Percentiles rank a stretch among this genome's conserved stretches.
Conservation (phyloP, 2,797 vertebrate genomes). For the Ispidina picta region DNA sequence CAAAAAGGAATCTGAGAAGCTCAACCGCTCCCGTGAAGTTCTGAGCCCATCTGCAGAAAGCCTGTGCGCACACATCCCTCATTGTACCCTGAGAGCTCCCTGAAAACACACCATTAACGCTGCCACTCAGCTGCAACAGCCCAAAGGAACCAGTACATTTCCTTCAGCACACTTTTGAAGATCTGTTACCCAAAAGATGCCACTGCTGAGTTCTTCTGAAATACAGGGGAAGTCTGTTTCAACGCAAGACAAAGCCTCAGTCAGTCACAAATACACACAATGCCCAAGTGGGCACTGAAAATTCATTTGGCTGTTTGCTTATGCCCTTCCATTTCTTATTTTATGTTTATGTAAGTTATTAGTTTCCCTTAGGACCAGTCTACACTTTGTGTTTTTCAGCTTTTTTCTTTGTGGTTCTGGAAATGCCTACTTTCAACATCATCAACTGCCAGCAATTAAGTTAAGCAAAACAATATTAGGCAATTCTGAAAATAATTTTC, state of each 20-base stretch:
- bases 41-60: not conserved
- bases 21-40: not conserved
- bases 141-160: not conserved
- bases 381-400: not conserved
- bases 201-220: not conserved
- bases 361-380: not conserved
- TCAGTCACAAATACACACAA: slow-evolving; percentile 4
- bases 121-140: not conserved
- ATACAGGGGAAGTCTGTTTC: not conserved
- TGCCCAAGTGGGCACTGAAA: slow-evolving; percentile 3
- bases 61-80: not conserved
- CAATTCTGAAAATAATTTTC: not conserved
- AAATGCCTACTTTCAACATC: no score
- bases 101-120: slow-evolving; percentile 17
- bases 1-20: not conserved
- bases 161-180: not conserved
- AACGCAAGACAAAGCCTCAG: not conserved
- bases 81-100: not conserved
- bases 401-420: not conserved
- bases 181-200: not conserved
- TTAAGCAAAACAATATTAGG: not conserved
- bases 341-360: slow-evolving; percentile 16
- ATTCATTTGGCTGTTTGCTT: slow-evolving; percentile 24
- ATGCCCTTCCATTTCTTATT: not conserved
- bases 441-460: slow-evolving; percentile 18